Base-by-base conservation (phyloP, 23 tunicate genomes). In the Phallusia fumigata region DNA sequence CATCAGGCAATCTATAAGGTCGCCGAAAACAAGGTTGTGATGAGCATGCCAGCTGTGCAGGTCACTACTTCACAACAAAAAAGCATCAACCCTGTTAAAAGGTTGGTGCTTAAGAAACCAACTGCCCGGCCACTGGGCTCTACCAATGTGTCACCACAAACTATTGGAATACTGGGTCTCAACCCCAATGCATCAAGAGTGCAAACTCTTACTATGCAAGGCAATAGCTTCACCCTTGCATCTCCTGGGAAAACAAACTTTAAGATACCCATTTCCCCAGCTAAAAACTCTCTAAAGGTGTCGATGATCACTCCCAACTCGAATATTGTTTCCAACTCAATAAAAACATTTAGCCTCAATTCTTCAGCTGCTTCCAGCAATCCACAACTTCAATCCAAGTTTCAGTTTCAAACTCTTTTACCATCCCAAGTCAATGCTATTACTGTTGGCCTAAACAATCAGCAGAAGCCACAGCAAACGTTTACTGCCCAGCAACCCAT, bases 191-290 rank as follows among this genome's bases (percentile, higher is more conserved):
- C 58, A 77, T 19, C 78, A 30, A 44, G 53, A 21, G 30, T 36
- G 12, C 80, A 74, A 65, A 85, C 81, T 26, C 53, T 78, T 28
- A 78, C 75, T 19, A 33, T 85, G 31, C 32, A 35, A n/a, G 50
- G 58, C 34, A 76, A 76, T 26, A 87, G 76, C 80, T n/a, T 81
- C 2, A 81, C 85, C 3, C 65, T 87, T 21, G 69, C 69, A 58
- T 87, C 91, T 19, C 91, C 91, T 3, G 78, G 82, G 0, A 87
- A 87, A 76, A 85, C 85, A 44, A 84, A 84, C 45, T 86, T 84
- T 80, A 84, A 92, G 74, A 92, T 92, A 52, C 97, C 97, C 13
- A 92, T 92, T 26, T 92, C 97, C 15, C 97, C 97, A 49, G 31
- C 87, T 49, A 92, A 92, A 49, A 91, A 84, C 76, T 84, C 97